Evolutionary conservation across 2,113 vertebrate species (phyloP).

Genomic region (Hippocampus guttulatus): DNA sequence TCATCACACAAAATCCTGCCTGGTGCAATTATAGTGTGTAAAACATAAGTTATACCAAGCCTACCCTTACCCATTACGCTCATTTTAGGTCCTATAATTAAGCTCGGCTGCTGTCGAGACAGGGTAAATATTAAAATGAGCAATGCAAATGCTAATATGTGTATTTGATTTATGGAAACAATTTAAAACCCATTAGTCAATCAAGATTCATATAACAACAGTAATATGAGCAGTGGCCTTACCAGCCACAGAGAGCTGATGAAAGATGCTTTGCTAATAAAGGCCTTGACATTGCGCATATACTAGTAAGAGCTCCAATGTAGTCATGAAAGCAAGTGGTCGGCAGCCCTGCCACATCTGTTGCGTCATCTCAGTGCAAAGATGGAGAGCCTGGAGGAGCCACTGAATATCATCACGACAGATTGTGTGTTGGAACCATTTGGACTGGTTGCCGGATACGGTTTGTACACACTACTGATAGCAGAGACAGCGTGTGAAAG

Average conservation of each 20-base stretch:
- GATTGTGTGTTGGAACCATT: conserved; percentile 60
- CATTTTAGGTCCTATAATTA: conserved; percentile 52
- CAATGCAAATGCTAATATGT: conserved; percentile 37
- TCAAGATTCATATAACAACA: conserved; percentile 10
- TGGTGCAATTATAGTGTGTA: conserved; percentile 52
- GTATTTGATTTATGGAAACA: conserved; percentile 20
- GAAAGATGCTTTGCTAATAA: conserved; percentile 25
- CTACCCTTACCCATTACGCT: conserved; percentile 39
- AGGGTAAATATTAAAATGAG: conserved; percentile 38
- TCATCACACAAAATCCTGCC: conserved; percentile 60
- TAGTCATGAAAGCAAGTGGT: conserved; percentile 47
- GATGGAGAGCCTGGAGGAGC: conserved; percentile 53
- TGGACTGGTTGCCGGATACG: conserved; percentile 46
- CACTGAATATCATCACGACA: conserved; percentile 59
- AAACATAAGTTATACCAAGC: conserved; percentile 55
- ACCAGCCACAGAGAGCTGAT: conserved; percentile 12
- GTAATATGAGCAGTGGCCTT: conserved; percentile 4
- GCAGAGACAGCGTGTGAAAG: conserved; percentile 61
- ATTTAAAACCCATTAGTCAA: conserved; percentile 27
- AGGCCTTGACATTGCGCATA: conserved; percentile 18
- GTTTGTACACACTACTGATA: conserved; percentile 58
- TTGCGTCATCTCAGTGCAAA: conserved; percentile 51
- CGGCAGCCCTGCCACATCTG: conserved; percentile 44
- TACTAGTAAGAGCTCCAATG: conserved; percentile 30
- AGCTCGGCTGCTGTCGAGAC: conserved; percentile 30